Evolutionary conservation across 2,888 invertebrate species (phyloP).

Genomic region (Nematopogon swammerdamellus): DNA sequence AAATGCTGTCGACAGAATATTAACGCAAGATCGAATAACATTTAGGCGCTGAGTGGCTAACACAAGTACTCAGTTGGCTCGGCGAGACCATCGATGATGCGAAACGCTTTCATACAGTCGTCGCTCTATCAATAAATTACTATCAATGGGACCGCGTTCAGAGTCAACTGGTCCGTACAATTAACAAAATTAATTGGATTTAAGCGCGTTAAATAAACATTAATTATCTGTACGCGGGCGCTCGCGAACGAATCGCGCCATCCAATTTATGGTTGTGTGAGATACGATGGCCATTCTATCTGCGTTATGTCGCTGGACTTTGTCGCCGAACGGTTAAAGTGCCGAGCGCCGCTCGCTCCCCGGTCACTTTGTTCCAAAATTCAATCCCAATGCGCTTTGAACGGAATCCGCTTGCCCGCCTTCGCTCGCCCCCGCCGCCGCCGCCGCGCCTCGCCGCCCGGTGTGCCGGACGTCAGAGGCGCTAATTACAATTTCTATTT

Average conservation of each 20-base stretch:
- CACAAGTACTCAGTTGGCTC: too few relatives aligned
- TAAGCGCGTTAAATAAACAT: constrained; percentile 44
- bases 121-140: neutral
- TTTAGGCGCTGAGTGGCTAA: neutral
- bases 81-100: neutral
- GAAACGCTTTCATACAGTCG: neutral
- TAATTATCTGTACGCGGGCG: constrained; percentile 19
- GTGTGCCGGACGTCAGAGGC: too few relatives aligned
- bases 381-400: neutral
- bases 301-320: too few relatives aligned
- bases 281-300: neutral
- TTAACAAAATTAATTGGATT: constrained; percentile 30
- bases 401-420: too few relatives aligned
- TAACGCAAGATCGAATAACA: neutral
- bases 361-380: neutral
- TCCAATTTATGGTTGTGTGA: neutral
- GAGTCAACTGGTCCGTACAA: neutral
- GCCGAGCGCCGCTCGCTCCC: neutral
- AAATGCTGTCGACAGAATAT: neutral
- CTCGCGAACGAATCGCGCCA: neutral
- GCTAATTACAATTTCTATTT: too few relatives aligned
- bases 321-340: too few relatives aligned
- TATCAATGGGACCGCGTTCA: neutral
- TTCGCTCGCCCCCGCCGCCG: too few relatives aligned
- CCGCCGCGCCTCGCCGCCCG: too few relatives aligned